Conservation (phyloP, 2,888 invertebrate genomes). For the Rapana venosa region DNA sequence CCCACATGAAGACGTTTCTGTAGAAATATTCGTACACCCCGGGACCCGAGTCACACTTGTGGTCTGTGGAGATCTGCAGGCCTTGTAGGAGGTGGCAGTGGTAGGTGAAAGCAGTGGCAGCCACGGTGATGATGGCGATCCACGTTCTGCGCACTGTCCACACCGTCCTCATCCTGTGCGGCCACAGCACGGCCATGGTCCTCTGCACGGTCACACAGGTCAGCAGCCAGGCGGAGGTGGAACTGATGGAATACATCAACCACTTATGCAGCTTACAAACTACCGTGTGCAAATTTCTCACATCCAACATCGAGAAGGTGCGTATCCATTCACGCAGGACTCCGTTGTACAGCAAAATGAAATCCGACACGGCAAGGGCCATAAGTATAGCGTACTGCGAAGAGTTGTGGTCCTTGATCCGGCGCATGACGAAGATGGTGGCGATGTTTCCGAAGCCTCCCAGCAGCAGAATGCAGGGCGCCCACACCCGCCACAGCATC, state of each 20-base stretch:
- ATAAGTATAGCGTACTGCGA: background rate
- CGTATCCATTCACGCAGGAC: background rate
- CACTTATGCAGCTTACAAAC: background rate
- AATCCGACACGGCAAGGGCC: conserved; percentile 18
- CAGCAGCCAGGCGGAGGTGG: conserved; percentile 23
- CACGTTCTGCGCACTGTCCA: background rate
- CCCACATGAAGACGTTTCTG: background rate
- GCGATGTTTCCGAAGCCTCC: conserved; percentile 13
- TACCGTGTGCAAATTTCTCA: background rate
- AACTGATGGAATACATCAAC: background rate
- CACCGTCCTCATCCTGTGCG: background rate
- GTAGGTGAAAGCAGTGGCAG: background rate
- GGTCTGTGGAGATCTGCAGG: background rate
- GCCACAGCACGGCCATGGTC: background rate
- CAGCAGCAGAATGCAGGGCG: conserved; percentile 1
- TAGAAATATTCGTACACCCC: background rate
- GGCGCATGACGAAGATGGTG: conserved; percentile 9
- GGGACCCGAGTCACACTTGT: background rate
- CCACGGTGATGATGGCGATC: background rate
- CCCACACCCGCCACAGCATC: background rate
- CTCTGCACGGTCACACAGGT: conserved; percentile 15
- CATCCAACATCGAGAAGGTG: background rate
- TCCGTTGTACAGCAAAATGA: background rate
- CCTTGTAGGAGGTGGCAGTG: background rate
- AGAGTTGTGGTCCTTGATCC: conserved; percentile 11